A percentile compares a stretch with the other conserved stretches of the same genome.
phyloP scores from a whole-genome alignment of 53 echinoderm and acorn worm genomes.

The Zoroaster sp. region DNA sequence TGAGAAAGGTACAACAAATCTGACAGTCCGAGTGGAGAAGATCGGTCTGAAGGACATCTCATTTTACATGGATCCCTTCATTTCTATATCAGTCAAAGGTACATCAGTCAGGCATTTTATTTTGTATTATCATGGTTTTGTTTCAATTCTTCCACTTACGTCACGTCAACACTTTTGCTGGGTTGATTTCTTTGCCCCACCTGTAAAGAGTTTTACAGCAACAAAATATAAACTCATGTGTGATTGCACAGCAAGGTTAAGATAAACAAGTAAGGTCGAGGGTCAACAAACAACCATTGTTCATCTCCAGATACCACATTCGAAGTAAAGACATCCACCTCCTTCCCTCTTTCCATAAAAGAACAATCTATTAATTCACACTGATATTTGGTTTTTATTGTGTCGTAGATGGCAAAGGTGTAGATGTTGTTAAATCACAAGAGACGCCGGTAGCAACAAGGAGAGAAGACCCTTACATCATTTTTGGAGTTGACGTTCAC shows the following conservation, averaged over 20 bases:
- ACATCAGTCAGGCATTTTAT: background rate
- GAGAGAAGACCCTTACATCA: slow-evolving; percentile 92
- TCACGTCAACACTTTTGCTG: too few species aligned
- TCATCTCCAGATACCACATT: too few species aligned
- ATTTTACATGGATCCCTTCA: slow-evolving; percentile 83
- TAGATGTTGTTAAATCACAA: slow-evolving; percentile 81
- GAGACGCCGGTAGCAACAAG: slow-evolving; percentile 84
- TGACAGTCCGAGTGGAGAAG: slow-evolving; percentile 84
- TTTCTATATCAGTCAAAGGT: slow-evolving; percentile 94
- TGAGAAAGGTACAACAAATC: slow-evolving; percentile 80
- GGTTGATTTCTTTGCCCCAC: too few species aligned
- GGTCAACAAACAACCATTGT: too few species aligned
- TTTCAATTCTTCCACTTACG: too few species aligned
- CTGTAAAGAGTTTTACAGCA: too few species aligned
- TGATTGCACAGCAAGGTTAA: too few species aligned
- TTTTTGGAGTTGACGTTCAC: slow-evolving; percentile 85
- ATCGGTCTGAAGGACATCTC: slow-evolving; percentile 90
- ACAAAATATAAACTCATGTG: too few species aligned
- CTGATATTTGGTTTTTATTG: background rate
- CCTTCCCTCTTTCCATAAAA: background rate
- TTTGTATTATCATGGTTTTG: too few species aligned
- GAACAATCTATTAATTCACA: background rate
- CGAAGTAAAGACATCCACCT: too few species aligned
- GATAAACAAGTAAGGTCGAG: too few species aligned
- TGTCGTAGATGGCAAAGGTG: slow-evolving; percentile 77